Evolutionary conservation across 1,140 invertebrate species (phyloP).

Genomic region (Colletes latitarsis): DNA sequence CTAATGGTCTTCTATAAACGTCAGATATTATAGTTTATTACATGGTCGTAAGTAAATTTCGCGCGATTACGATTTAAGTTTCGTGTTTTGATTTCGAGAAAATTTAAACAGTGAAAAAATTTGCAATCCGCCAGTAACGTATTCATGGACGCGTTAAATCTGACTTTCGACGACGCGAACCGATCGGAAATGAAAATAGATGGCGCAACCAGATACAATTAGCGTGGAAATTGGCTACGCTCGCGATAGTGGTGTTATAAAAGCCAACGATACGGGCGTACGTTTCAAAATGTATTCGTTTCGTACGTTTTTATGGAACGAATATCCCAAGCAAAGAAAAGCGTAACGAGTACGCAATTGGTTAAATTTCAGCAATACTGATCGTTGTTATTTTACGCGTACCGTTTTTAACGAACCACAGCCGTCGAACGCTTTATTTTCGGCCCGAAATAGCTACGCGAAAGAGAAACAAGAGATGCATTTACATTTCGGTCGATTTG

Average conservation of each 20-base stretch:
- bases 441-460: no score
- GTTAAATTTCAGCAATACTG: no score
- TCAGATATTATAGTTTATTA: not conserved
- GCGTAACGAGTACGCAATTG: no score
- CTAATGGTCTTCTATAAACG: not conserved
- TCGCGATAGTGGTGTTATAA: no score
- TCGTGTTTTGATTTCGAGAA: no score
- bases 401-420: no score
- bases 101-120: not conserved
- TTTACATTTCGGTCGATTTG: no score
- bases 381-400: no score
- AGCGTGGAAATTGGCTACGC: conserved; percentile 1
- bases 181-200: conserved; percentile 30
- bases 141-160: conserved; percentile 5
- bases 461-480: no score
- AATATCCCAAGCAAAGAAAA: not conserved
- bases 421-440: no score
- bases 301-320: not conserved
- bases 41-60: not conserved
- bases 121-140: not conserved
- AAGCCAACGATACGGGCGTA: not conserved
- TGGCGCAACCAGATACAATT: conserved; percentile 3
- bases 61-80: not conserved
- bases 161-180: not conserved
- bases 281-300: no score